Evolutionary conservation across 2,113 vertebrate species (phyloP).

Genomic region (Dipodomys spectabilis): DNA sequence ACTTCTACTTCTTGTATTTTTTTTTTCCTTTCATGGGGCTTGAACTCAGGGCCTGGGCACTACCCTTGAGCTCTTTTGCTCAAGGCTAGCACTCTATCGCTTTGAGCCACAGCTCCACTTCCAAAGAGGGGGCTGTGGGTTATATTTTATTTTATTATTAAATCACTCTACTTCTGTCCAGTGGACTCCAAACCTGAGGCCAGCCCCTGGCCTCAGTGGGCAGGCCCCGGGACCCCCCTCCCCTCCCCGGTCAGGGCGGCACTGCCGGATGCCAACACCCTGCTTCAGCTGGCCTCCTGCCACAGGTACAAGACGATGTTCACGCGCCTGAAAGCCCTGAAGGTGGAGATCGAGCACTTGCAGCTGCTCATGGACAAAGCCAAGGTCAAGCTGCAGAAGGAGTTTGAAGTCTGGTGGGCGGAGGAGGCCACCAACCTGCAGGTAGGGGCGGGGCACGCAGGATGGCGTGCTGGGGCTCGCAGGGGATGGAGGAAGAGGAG

Average conservation of each 20-base stretch:
- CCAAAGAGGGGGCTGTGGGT: too few species aligned
- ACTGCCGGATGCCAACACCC: neutral
- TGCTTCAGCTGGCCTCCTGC: neutral
- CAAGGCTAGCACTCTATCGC: too few species aligned
- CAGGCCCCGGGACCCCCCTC: too few species aligned
- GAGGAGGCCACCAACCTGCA: conserved; percentile 87
- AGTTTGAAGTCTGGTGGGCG: conserved; percentile 95
- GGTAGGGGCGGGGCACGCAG: conserved; percentile 81
- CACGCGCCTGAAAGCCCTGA: conserved; percentile 90
- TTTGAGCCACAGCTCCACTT: too few species aligned
- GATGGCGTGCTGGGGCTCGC: neutral
- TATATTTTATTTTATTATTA: too few species aligned
- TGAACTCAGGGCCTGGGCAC: too few species aligned
- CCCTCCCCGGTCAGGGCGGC: too few species aligned
- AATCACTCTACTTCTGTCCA: neutral
- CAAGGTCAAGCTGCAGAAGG: conserved; percentile 93
- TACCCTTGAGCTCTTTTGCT: too few species aligned
- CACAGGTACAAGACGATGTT: conserved; percentile 91
- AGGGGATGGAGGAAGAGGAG: too few species aligned
- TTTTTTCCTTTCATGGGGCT: too few species aligned
- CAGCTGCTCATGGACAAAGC: conserved; percentile 92
- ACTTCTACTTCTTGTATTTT: too few species aligned
- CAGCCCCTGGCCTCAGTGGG: neutral
- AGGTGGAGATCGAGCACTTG: conserved; percentile 95
- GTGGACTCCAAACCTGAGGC: neutral